phyloP scores from a whole-genome alignment of 2,797 vertebrate species.

The Neosalanx taihuensis region DNA sequence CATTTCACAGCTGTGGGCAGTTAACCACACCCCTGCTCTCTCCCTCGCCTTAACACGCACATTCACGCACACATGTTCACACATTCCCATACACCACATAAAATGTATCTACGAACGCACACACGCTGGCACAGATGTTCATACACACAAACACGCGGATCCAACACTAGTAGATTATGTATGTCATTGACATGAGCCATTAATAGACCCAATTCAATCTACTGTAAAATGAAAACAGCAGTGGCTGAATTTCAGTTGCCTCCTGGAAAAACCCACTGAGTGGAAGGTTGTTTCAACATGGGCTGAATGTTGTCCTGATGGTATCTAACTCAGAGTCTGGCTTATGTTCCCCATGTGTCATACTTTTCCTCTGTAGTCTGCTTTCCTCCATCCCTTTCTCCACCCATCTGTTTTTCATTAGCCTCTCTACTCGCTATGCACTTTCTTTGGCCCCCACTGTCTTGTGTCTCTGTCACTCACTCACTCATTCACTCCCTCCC shows the following conservation, averaged over 20 bases:
- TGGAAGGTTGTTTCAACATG: conserved; percentile 37
- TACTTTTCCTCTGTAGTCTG: conserved; percentile 51
- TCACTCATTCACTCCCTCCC: conserved; percentile 6
- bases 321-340: conserved; percentile 41
- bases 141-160: background rate
- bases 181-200: conserved; percentile 10
- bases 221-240: background rate
- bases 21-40: conserved; percentile 46
- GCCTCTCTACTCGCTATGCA: conserved; percentile 18
- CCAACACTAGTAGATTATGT: background rate
- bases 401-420: conserved; percentile 70
- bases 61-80: conserved; percentile 22
- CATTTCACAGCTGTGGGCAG: conserved; percentile 71
- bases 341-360: conserved; percentile 51
- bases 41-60: conserved; percentile 30
- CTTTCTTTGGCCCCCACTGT: conserved; percentile 9
- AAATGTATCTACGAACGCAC: background rate
- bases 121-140: conserved; percentile 4
- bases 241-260: conserved; percentile 18
- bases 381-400: conserved; percentile 47
- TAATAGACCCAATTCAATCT: conserved; percentile 11
- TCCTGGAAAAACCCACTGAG: conserved; percentile 9
- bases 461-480: conserved; percentile 31
- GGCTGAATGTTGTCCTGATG: conserved; percentile 44
- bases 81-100: conserved; percentile 18